Percentiles rank a stretch among this genome's conserved stretches.
phyloP scores from a whole-genome alignment of 2,113 vertebrate species.

The Tympanuchus pallidicinctus region DNA sequence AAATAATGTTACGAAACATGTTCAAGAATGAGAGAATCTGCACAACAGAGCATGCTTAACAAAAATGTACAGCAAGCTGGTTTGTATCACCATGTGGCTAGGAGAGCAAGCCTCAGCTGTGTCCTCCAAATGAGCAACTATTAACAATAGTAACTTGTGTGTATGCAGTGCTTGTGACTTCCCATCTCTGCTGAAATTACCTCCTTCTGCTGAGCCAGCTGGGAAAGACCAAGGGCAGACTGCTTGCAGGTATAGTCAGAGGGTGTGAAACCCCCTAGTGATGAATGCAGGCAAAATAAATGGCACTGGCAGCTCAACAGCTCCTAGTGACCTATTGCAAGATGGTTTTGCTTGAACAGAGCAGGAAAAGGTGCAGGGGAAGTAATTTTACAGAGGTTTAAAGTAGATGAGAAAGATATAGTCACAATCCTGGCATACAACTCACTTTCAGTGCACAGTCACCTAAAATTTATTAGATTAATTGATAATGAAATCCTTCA shows the following conservation, averaged over 20 bases:
- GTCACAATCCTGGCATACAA: neutral
- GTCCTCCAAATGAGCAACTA: neutral
- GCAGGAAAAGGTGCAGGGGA: neutral
- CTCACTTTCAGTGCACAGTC: neutral
- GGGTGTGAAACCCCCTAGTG: fast-evolving
- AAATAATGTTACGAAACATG: neutral
- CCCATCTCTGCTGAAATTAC: neutral
- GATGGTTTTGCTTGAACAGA: neutral
- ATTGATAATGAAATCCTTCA: neutral
- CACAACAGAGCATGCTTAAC: neutral
- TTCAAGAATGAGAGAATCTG: neutral
- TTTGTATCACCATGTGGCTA: neutral
- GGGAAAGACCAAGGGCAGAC: neutral
- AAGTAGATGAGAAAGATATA: neutral
- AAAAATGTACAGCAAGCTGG: neutral
- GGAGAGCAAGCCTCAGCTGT: neutral
- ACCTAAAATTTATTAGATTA: neutral
- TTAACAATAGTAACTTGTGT: neutral
- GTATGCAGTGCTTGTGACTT: neutral
- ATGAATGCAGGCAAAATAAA: neutral
- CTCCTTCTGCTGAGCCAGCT: neutral
- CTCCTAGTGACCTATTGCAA: neutral
- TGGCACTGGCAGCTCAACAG: neutral
- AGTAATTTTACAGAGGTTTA: neutral
- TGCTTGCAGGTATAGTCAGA: neutral